Evolutionary conservation across 2,797 vertebrate species (phyloP), one percentile per base, ranked within the genome.

Genomic region (Chelon auratus): DNA sequence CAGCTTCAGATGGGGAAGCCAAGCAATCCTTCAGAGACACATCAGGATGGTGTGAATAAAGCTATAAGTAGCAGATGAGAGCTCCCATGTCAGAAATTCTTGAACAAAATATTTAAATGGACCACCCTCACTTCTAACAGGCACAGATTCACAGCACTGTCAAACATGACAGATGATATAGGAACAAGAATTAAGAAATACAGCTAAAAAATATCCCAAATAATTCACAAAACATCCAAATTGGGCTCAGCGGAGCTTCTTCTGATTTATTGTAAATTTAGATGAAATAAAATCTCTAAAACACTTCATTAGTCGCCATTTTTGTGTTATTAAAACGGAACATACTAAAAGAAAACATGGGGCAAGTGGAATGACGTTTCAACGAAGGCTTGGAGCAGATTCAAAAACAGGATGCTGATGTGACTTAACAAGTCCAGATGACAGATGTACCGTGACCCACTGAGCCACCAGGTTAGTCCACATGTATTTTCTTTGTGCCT

Each of bases 21-120:
- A 70, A 74, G 74, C 37, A 33, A 77, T 84, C 57, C 85, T 79
- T 81, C 57, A 72, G 89, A 88, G 88, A 82, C 67, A 6, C 62
- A 67, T 81, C 53, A 59, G 61, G 63, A 72, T 62, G 62, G 48
- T 80, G 74, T 66, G 59, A 87, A 80, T 78, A 57, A 52, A 70
- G 73, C 68, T 80, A 43, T 65, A 26, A 73, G 75, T 22, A 75
- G 60, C 68, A 78, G 68, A 80, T 71, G 64, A 84, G 33, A 77
- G 62, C 56, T 57, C 63, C 54, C 45, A 60, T 80, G 73, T 71
- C 59, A 59, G 54, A 45, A 62, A 62, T 77, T 45, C 62, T 30
- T 22, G 55, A 83, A 75, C 64, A 84, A 68, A 78, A 48, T n/a
- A 30, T 3, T 72, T 39, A 70, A 75, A 69, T 50, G 42, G 69